Evolutionary conservation across 2,888 invertebrate species (phyloP), one percentile per base, ranked within the genome.

Genomic region (Pollenia angustigena): DNA sequence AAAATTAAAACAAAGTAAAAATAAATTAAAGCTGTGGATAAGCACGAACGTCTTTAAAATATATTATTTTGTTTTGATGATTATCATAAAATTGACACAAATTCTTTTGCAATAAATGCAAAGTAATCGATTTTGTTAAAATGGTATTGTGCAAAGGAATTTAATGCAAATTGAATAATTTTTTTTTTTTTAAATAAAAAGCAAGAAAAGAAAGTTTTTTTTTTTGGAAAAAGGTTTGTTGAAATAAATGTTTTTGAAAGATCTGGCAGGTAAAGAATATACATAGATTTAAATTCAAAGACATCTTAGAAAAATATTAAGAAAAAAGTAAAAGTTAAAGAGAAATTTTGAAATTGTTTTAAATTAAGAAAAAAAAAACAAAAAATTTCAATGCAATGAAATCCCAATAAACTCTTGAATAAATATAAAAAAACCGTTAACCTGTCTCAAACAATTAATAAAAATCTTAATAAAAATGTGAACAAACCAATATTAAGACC

Each of bases 11-110:
- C 48, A 60, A 56, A 42, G 32, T 46, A 64, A 60, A 23, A n/a
- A 56, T 7, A 11, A 48, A 78, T 23, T 11, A 52, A 69, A 54
- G 32, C 6, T 46, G 18, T 6, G 48, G n/a, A 56, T 74, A 72
- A 56, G 48, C 50, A 66, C 54, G 56, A 54, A 50, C 42, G 16
- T 69, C 11, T 66, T 56, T 50, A 64, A 72, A 71, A 64, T 80
- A 18, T 32, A 44, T 40, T 54, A 50, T n/a, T 16, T 64, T 72
- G 18, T 32, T 18, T 32, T 80, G 80, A 78, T 71, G 58, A 74
- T 60, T 60, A 79, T 64, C 82, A 79, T 56, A n/a, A 56, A 81
- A 68, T 68, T 84, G 76, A 81, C 87, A 84, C 84, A 84, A 87
- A 81, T 85, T 74, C 78, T 74, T 76, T 69, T 32, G 66, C 18